Evolutionary conservation across 2,797 vertebrate genomes (phyloP).

Genomic region (Oreonectes daqikongensis): DNA sequence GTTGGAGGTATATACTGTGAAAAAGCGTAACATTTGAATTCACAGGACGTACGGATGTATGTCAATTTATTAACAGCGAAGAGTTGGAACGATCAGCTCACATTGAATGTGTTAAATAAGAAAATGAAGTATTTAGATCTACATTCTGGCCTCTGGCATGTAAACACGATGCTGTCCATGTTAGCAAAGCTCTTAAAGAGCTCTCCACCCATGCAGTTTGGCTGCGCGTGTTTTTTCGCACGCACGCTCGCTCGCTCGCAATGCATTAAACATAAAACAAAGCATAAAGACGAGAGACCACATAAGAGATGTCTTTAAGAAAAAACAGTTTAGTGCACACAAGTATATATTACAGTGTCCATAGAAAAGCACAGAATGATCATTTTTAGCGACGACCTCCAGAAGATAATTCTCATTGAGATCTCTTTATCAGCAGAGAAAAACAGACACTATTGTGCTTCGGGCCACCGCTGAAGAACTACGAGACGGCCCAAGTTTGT

Average conservation of each 20-base stretch:
- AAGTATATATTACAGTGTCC: slow-evolving; percentile 44
- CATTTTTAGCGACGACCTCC: neutral
- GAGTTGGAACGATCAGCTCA: slow-evolving; percentile 49
- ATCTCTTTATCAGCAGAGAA: slow-evolving; percentile 27
- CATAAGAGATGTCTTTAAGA: slow-evolving; percentile 23
- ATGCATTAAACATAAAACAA: neutral
- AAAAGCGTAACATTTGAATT: slow-evolving; percentile 44
- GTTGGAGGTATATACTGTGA: slow-evolving; percentile 29
- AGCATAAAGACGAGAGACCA: slow-evolving; percentile 28
- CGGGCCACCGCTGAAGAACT: slow-evolving; percentile 31
- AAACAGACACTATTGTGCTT: slow-evolving; percentile 49
- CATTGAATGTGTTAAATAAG: slow-evolving; percentile 54
- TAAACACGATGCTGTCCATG: slow-evolving; percentile 59
- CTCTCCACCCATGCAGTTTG: slow-evolving; percentile 32
- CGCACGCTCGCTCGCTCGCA: slow-evolving; percentile 14
- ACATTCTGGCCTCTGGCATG: slow-evolving; percentile 46
- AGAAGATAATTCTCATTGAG: slow-evolving; percentile 9
- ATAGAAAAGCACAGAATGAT: slow-evolving; percentile 38
- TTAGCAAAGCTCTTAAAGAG: slow-evolving; percentile 32
- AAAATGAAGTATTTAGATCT: slow-evolving; percentile 24
- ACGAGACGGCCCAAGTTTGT: slow-evolving; percentile 24
- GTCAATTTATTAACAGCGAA: slow-evolving; percentile 28
- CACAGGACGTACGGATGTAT: slow-evolving; percentile 44
- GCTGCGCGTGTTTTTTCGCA: slow-evolving; percentile 8
- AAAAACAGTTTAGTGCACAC: slow-evolving; percentile 46